Evolutionary conservation across 2,113 vertebrate genomes (phyloP).

Genomic region (Coregonus clupeaformis): DNA sequence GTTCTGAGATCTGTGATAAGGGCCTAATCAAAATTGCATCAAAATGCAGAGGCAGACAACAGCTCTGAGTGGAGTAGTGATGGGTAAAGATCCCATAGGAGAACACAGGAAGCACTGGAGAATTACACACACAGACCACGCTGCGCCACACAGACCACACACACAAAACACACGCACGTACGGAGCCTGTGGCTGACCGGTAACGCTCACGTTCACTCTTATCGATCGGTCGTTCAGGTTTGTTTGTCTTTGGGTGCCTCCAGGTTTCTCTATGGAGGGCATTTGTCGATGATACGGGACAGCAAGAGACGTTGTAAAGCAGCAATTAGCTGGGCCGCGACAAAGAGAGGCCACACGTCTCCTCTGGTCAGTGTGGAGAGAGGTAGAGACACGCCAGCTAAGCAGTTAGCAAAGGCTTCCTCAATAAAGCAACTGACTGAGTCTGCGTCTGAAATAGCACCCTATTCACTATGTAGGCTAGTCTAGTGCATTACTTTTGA

Average conservation of each 20-base stretch:
- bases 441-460: no score
- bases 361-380: slow-evolving; percentile 49
- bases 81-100: slow-evolving; percentile 38
- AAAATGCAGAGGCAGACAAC: no score
- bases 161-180: background rate
- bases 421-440: no score
- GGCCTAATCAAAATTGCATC: no score
- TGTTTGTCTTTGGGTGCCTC: slow-evolving; percentile 70
- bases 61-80: background rate
- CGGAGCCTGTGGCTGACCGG: slow-evolving; percentile 30
- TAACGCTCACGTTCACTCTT: slow-evolving; percentile 61
- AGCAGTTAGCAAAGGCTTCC: slow-evolving; percentile 17
- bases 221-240: slow-evolving; percentile 67
- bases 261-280: slow-evolving; percentile 53
- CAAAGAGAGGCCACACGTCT: slow-evolving; percentile 43
- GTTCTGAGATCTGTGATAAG: no score
- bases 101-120: slow-evolving; percentile 37
- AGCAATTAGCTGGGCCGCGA: slow-evolving; percentile 68
- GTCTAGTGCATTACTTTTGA: background rate
- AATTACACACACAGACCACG: slow-evolving; percentile 17
- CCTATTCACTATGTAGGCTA: background rate
- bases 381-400: no score
- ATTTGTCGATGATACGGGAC: slow-evolving; percentile 61
- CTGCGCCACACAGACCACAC: no score
- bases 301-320: slow-evolving; percentile 58